Conservation (phyloP, 2,113 vertebrate species). For the Notechis scutatus region DNA sequence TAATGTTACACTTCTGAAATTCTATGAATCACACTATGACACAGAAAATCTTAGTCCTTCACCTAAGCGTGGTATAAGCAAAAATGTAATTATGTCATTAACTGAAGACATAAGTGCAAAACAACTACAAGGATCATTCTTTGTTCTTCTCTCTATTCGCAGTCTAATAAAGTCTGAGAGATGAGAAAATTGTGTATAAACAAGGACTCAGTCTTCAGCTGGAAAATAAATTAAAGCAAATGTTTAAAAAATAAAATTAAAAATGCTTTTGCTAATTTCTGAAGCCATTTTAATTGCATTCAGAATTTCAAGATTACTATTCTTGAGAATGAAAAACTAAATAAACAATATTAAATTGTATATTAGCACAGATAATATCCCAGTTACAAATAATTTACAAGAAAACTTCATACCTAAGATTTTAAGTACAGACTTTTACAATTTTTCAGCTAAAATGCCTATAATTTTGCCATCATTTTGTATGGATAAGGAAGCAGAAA, state of each 20-base stretch:
- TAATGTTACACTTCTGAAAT: background rate
- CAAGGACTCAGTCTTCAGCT: background rate
- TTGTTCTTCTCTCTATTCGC: background rate
- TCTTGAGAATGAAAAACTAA: background rate
- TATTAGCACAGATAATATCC: background rate
- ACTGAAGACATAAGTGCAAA: background rate
- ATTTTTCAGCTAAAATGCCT: background rate
- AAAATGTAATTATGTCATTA: background rate
- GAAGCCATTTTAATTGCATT: background rate
- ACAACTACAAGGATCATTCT: background rate
- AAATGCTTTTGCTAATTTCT: background rate
- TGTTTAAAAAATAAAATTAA: background rate
- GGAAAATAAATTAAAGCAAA: background rate
- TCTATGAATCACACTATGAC: background rate
- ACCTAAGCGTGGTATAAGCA: background rate
- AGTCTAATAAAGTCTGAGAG: background rate
- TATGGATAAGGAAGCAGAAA: background rate
- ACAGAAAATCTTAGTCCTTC: background rate
- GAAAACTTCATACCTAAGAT: background rate
- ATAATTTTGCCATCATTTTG: background rate
- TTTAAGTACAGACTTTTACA: background rate
- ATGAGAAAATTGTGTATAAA: background rate
- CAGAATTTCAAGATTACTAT: background rate
- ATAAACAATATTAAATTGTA: background rate
- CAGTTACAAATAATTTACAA: background rate